Conservation (phyloP, 1,140 invertebrate genomes). For the Elymnias hypermnestra region DNA sequence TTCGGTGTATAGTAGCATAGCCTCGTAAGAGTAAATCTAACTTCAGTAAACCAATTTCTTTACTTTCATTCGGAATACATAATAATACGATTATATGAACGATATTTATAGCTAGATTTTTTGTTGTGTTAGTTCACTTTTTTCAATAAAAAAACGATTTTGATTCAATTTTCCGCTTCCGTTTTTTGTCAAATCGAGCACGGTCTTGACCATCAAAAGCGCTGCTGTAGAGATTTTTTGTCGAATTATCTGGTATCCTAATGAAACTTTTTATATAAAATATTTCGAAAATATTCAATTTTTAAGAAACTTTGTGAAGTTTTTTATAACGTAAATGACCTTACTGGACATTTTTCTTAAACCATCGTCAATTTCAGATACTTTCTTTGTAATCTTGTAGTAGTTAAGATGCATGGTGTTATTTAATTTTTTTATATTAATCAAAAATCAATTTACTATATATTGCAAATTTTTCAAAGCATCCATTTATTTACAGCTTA, state of each 20-base stretch:
- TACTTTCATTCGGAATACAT: too few species aligned
- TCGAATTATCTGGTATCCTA: not conserved
- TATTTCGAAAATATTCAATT: not conserved
- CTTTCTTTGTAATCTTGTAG: too few species aligned
- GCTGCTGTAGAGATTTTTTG: conserved; percentile 3
- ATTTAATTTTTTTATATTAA: too few species aligned
- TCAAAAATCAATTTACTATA: too few species aligned
- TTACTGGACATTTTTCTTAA: too few species aligned
- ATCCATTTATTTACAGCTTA: too few species aligned
- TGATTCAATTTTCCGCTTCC: conserved; percentile 2
- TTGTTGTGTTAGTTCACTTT: not conserved
- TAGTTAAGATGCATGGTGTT: too few species aligned
- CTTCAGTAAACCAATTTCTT: not conserved
- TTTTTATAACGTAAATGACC: too few species aligned
- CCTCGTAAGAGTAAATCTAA: not conserved
- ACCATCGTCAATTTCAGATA: too few species aligned
- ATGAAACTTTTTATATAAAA: not conserved
- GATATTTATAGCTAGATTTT: not conserved
- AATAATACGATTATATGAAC: too few species aligned
- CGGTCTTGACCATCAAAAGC: conserved; percentile 1
- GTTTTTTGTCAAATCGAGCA: conserved; percentile 1
- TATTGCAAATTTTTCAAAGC: too few species aligned
- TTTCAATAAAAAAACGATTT: not conserved
- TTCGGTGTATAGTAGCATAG: not conserved
- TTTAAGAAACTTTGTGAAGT: not conserved